Conservation (phyloP, 1,140 invertebrate genomes). For the Drosophila nigromelanica region DNA sequence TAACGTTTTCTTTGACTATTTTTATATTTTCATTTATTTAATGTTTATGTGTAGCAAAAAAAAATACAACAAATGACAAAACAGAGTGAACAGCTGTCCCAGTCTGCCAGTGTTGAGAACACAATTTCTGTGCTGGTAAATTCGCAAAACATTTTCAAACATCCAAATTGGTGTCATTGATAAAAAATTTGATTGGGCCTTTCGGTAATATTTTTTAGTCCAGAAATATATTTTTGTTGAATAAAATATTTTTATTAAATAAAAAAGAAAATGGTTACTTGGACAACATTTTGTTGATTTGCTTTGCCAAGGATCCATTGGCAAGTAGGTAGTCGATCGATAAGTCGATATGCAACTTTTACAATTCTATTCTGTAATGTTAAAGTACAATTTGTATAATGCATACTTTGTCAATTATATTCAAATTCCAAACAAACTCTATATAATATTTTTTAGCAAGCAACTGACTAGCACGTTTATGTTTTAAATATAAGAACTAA, state of each 20-base stretch:
- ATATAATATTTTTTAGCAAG: too few species aligned
- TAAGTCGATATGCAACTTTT: not conserved
- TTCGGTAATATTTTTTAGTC: not conserved
- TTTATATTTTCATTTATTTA: constrained; percentile 51
- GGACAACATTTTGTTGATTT: not conserved
- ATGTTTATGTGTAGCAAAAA: constrained; percentile 48
- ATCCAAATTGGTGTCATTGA: not conserved
- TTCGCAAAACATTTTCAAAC: constrained; percentile 1
- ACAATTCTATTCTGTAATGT: not conserved
- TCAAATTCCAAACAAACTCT: not conserved
- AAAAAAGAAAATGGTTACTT: not conserved
- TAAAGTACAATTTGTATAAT: not conserved
- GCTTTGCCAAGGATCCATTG: not conserved
- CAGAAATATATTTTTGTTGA: not conserved
- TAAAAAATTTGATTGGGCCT: not conserved
- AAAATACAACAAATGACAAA: constrained; percentile 47
- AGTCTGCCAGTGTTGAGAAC: constrained; percentile 32
- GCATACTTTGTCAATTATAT: not conserved
- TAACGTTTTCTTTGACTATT: constrained; percentile 51
- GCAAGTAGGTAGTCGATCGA: too few species aligned
- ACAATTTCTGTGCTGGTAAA: constrained; percentile 18
- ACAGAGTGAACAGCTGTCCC: constrained; percentile 47
- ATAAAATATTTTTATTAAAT: not conserved
- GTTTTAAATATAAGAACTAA: too few species aligned
- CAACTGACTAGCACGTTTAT: too few species aligned